These are phyloP conservation scores for Pterois miles DNA, from an alignment of 2,797 vertebrate genomes.

Conservation along the genomic window DNA sequence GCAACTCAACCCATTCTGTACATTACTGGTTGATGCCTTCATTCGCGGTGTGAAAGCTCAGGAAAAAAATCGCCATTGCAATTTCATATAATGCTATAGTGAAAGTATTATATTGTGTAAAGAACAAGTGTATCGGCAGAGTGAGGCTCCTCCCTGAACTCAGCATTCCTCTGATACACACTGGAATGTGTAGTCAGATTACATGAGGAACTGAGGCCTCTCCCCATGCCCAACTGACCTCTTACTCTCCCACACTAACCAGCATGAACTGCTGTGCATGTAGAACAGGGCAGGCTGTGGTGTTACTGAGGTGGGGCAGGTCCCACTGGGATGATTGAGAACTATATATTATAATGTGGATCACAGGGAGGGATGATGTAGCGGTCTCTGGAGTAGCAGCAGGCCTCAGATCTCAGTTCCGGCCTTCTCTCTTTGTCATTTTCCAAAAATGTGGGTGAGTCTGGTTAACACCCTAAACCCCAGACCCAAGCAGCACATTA, in stretches of 20 bases:
- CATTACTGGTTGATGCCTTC: too few relatives aligned
- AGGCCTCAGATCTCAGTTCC: slow-evolving; percentile 73
- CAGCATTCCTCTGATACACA: slow-evolving; percentile 63
- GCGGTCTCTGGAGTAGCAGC: slow-evolving; percentile 55
- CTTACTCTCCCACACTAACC: slow-evolving; percentile 49
- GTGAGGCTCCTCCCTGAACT: slow-evolving; percentile 41
- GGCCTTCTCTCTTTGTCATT: slow-evolving; percentile 78
- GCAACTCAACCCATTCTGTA: too few relatives aligned
- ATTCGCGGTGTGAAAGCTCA: too few relatives aligned
- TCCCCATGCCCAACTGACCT: slow-evolving; percentile 56
- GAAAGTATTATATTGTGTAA: neutral
- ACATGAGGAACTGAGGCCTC: slow-evolving; percentile 64
- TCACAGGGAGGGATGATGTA: slow-evolving; percentile 63
- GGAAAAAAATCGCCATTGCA: too few relatives aligned
- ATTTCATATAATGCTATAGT: neutral
- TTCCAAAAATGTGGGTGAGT: slow-evolving; percentile 86
- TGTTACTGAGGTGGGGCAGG: slow-evolving; percentile 49
- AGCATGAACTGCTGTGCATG: slow-evolving; percentile 24
- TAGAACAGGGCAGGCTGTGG: slow-evolving; percentile 25
- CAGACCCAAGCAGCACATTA: slow-evolving; percentile 72
- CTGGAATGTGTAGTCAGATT: slow-evolving; percentile 71
- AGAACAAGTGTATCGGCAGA: slow-evolving; percentile 16
- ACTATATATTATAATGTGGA: slow-evolving; percentile 52
- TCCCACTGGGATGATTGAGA: slow-evolving; percentile 49
- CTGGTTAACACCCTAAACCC: slow-evolving; percentile 85